Evolutionary conservation across 2,113 vertebrate species (phyloP).

Genomic region (Saccopteryx bilineata): DNA sequence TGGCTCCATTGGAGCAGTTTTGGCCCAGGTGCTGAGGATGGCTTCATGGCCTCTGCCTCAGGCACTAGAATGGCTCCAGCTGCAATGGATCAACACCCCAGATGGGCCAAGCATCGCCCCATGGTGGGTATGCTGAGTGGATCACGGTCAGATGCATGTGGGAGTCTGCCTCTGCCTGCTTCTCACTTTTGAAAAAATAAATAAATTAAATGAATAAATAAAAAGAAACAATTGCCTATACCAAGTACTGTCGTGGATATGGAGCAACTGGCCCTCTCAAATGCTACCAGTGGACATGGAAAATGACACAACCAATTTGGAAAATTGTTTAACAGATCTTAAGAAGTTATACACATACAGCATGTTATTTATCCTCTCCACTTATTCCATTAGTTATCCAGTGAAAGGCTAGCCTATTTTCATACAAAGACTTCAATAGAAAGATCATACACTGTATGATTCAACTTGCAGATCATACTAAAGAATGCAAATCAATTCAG

Average conservation of each 20-base stretch:
- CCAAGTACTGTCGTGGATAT: background rate
- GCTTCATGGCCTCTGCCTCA: too few relatives aligned
- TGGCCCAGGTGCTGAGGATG: too few relatives aligned
- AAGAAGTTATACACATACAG: background rate
- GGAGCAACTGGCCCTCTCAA: background rate
- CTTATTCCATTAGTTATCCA: background rate
- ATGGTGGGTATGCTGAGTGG: too few relatives aligned
- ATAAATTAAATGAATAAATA: too few relatives aligned
- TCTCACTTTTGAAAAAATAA: too few relatives aligned
- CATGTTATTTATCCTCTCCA: background rate
- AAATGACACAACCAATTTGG: background rate
- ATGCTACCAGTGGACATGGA: background rate
- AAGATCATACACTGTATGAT: background rate
- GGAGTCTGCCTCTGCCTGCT: too few relatives aligned
- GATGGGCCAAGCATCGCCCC: too few relatives aligned
- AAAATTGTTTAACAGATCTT: background rate
- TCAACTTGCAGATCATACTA: background rate
- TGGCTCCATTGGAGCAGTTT: too few relatives aligned
- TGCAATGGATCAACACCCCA: too few relatives aligned
- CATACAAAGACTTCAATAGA: background rate
- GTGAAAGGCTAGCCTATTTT: background rate
- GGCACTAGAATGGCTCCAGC: too few relatives aligned
- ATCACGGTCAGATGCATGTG: too few relatives aligned
- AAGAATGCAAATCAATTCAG: background rate
- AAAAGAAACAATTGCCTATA: too few relatives aligned